These are phyloP conservation scores for Danio jaintianensis DNA, from an alignment of 2,797 vertebrate species.

Conservation along the genomic window DNA sequence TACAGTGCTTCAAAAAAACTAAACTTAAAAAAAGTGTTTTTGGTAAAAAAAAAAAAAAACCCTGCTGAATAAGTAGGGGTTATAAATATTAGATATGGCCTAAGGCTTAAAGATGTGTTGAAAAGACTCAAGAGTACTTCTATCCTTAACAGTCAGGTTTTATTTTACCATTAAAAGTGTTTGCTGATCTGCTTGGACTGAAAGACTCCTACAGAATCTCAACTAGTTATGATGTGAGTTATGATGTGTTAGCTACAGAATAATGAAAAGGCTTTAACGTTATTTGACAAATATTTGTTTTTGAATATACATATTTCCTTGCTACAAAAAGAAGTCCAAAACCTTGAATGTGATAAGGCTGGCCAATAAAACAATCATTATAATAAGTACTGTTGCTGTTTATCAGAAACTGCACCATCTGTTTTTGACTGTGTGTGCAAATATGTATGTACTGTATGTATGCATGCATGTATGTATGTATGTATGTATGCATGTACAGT, in stretches of 20 bases:
- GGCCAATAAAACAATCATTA: too few relatives aligned
- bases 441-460: too few relatives aligned
- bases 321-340: background rate
- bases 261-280: background rate
- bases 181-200: background rate
- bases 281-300: background rate
- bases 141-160: slow-evolving; percentile 7
- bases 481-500: too few relatives aligned
- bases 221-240: background rate
- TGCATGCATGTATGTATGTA: too few relatives aligned
- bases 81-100: background rate
- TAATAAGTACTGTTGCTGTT: too few relatives aligned
- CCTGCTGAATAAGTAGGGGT: background rate
- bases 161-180: background rate
- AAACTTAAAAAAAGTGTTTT: background rate
- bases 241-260: background rate
- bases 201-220: background rate
- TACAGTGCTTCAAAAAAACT: background rate
- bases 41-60: background rate
- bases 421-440: too few relatives aligned
- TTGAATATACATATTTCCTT: background rate
- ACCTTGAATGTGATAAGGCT: too few relatives aligned
- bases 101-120: slow-evolving; percentile 8
- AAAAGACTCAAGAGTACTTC: background rate
- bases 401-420: too few relatives aligned